Conservation (phyloP, 1,140 invertebrate species). For the Drosophila malerkotliana region DNA sequence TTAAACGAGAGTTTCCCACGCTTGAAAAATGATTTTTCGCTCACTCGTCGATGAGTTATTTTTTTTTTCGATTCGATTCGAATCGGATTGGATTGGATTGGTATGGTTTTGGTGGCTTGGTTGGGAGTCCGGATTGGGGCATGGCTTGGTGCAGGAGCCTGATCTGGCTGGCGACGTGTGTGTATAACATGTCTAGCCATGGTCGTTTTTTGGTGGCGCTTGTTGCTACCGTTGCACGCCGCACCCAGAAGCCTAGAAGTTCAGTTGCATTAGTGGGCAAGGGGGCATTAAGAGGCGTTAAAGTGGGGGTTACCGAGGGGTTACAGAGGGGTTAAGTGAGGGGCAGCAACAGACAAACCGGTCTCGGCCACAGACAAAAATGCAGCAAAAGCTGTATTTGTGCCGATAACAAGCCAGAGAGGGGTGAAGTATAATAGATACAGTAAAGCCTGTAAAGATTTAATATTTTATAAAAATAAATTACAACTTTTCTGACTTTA, state of each 20-base stretch:
- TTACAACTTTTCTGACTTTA: background rate
- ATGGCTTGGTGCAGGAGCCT: background rate
- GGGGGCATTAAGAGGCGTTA: background rate
- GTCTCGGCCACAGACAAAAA: conserved; percentile 25
- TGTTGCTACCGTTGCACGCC: conserved; percentile 73
- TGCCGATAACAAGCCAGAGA: conserved; percentile 20
- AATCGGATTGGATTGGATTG: background rate
- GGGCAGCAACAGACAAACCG: conserved; percentile 30
- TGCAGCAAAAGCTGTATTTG: conserved; percentile 36
- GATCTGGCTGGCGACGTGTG: conserved; percentile 6
- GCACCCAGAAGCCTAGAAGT: conserved; percentile 47
- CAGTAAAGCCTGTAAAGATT: conserved; percentile 17
- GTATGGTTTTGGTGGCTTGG: background rate
- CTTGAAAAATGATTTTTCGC: conserved; percentile 42
- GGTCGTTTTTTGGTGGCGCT: conserved; percentile 62
- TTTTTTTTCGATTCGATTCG: background rate
- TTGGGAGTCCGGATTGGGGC: conserved; percentile 5
- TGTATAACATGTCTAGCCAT: conserved; percentile 59
- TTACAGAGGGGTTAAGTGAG: background rate
- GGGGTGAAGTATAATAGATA: conserved; percentile 2
- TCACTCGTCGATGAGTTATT: conserved; percentile 6
- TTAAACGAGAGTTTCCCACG: conserved; percentile 36
- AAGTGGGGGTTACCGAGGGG: background rate
- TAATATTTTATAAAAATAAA: background rate
- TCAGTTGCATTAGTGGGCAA: background rate